Conservation (phyloP, 2,888 invertebrate species). For the Linnaemya vulpina region DNA sequence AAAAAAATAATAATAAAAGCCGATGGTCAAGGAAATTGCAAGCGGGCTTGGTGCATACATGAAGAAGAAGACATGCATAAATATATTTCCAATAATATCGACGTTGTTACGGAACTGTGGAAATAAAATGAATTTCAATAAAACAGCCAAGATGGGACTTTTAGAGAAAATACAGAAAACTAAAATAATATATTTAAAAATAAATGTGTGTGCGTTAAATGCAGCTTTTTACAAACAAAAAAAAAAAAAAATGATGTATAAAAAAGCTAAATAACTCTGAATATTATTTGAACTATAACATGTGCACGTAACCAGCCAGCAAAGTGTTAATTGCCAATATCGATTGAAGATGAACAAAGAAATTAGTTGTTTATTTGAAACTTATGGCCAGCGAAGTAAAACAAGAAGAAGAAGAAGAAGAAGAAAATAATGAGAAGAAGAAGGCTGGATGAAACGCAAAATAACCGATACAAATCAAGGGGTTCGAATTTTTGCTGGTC, state of each 20-base stretch:
- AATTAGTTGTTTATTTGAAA: constrained; percentile 38
- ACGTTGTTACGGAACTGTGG: constrained; percentile 25
- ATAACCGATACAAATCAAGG: constrained; percentile 45
- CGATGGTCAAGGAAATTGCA: constrained; percentile 60
- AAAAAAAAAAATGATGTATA: too few relatives aligned
- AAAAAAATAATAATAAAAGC: too few relatives aligned
- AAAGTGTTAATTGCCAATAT: constrained; percentile 72
- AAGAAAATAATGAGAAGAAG: background rate
- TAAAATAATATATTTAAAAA: constrained; percentile 10
- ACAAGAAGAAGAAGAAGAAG: too few relatives aligned
- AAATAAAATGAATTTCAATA: constrained; percentile 1
- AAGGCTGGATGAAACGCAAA: constrained; percentile 3
- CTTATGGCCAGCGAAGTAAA: background rate
- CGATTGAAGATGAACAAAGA: constrained; percentile 49
- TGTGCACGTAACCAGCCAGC: constrained; percentile 54
- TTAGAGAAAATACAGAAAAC: constrained; percentile 52
- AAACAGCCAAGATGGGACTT: constrained; percentile 48
- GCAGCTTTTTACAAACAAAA: background rate
- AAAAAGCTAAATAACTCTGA: constrained; percentile 2
- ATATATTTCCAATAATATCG: constrained; percentile 2
- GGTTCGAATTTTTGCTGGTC: constrained; percentile 14
- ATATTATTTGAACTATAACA: constrained; percentile 69
- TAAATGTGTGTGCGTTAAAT: constrained; percentile 39
- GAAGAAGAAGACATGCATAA: background rate
- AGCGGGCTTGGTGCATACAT: background rate